Evolutionary conservation across 2,113 vertebrate genomes (phyloP).

Genomic region (Hucho hucho): DNA sequence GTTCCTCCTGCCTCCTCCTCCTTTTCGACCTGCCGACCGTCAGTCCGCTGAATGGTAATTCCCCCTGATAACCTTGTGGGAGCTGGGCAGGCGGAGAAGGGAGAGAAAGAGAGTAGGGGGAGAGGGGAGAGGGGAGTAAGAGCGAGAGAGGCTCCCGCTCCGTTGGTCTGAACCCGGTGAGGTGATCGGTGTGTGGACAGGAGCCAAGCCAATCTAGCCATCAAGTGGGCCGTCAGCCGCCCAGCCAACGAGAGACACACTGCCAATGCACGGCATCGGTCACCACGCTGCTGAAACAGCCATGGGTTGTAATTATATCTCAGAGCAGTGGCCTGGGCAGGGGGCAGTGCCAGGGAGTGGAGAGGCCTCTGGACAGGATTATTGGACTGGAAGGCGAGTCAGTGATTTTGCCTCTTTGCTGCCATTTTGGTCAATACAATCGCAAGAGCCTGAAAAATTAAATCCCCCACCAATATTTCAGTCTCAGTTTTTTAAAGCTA

Average conservation of each 20-base stretch:
- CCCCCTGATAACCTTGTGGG: conserved; percentile 17
- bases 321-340: neutral
- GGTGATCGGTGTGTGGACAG: conserved; percentile 8
- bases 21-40: conserved; percentile 16
- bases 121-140: neutral
- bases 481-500: too few species aligned
- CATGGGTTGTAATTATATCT: conserved; percentile 13
- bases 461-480: neutral
- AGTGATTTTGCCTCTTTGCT: neutral
- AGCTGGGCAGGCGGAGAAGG: neutral
- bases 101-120: neutral
- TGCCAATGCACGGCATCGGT: neutral
- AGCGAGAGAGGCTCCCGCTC: neutral
- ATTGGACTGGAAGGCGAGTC: neutral
- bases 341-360: conserved; percentile 5
- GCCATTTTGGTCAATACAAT: neutral
- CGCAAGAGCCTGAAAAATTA: neutral
- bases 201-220: conserved; percentile 6
- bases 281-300: neutral
- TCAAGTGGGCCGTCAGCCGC: conserved; percentile 17
- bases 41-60: conserved; percentile 32
- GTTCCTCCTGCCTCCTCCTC: conserved; percentile 23
- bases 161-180: conserved; percentile 13
- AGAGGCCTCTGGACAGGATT: neutral
- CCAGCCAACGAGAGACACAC: neutral